Evolutionary conservation across 1,140 invertebrate genomes (phyloP).

Genomic region (Bombus impatiens): DNA sequence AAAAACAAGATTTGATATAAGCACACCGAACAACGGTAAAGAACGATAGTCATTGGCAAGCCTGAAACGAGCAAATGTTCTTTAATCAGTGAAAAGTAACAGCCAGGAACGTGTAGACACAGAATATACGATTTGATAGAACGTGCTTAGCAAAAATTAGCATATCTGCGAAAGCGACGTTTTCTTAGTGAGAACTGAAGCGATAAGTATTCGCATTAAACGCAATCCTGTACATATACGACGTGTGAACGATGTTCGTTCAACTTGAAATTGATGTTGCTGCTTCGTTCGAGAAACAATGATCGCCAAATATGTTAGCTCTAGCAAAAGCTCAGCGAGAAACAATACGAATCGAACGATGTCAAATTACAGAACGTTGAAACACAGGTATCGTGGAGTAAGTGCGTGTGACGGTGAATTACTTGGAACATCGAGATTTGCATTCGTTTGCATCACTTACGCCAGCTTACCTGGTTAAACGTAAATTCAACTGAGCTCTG

Average conservation of each 20-base stretch:
- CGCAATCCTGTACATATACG: conserved; percentile 40
- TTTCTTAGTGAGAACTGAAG: conserved; percentile 43
- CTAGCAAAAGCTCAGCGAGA: conserved; percentile 67
- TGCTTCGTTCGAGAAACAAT: conserved; percentile 39
- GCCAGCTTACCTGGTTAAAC: conserved; percentile 61
- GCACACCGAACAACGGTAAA: conserved; percentile 63
- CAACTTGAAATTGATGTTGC: conserved; percentile 36
- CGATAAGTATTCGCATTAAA: conserved; percentile 26
- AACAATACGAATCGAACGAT: conserved; percentile 52
- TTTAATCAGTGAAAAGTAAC: conserved; percentile 63
- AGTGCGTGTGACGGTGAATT: conserved; percentile 55
- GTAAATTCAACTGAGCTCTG: conserved; percentile 35
- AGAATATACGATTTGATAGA: conserved; percentile 50
- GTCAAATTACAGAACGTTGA: conserved; percentile 32
- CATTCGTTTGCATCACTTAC: conserved; percentile 52
- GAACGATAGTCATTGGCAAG: conserved; percentile 61
- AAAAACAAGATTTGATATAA: conserved; percentile 51
- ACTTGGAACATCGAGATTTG: conserved; percentile 21
- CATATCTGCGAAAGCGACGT: conserved; percentile 61
- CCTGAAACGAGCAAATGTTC: conserved; percentile 58
- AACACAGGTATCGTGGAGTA: conserved; percentile 59
- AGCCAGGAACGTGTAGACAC: conserved; percentile 68
- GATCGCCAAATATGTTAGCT: conserved; percentile 57
- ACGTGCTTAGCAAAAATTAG: conserved; percentile 61
- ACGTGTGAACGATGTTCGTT: conserved; percentile 15